Evolutionary conservation across 2,888 invertebrate species (phyloP).

Genomic region (Lysandra coridon): DNA sequence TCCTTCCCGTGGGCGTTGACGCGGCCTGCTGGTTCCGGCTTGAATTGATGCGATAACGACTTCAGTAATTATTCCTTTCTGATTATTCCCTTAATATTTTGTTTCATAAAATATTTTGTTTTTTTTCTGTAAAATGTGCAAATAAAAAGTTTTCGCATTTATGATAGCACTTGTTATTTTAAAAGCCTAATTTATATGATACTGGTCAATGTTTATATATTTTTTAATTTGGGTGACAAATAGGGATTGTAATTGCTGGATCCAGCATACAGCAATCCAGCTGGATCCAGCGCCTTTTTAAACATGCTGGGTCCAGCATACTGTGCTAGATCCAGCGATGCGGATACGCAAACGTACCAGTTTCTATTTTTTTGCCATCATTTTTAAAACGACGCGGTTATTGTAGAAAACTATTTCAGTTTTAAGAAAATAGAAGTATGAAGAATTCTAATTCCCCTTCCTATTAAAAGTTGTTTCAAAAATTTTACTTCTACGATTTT

Average conservation of each 20-base stretch:
- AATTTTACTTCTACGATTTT: too few relatives aligned
- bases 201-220: too few relatives aligned
- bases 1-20: too few relatives aligned
- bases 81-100: too few relatives aligned
- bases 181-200: too few relatives aligned
- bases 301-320: not conserved
- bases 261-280: not conserved
- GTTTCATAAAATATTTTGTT: not conserved
- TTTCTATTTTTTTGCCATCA: not conserved
- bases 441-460: too few relatives aligned
- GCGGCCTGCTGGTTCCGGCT: not conserved
- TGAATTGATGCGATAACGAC: not conserved
- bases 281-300: not conserved
- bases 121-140: not conserved
- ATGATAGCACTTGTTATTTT: not conserved
- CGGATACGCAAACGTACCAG: not conserved
- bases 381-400: too few relatives aligned
- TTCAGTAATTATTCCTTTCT: not conserved
- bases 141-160: conserved; percentile 1
- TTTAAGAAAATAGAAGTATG: too few relatives aligned
- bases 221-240: too few relatives aligned
- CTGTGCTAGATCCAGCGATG: not conserved
- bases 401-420: too few relatives aligned
- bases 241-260: not conserved
- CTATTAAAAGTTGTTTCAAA: too few relatives aligned